Evolutionary conservation across 2,888 invertebrate genomes (phyloP), one percentile per base, ranked within the genome.

Genomic region (Brenthis ino): DNA sequence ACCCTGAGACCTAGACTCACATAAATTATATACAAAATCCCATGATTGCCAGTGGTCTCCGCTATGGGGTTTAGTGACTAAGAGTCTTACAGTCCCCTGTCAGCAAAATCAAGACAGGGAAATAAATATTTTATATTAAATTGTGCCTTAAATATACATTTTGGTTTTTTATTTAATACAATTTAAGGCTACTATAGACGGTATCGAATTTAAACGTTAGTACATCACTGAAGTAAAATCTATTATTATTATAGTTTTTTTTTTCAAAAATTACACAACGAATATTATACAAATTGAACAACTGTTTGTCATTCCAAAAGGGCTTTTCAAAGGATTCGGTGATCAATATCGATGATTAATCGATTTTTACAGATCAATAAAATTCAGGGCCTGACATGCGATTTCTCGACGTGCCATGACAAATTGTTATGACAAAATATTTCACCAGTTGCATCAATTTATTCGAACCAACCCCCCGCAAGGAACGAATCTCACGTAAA

Each of bases 351-450:
- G 84, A 82, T 79, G 82, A 76, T 87, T 91, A 91, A 92, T 93
- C 86, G 86, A 92, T 91, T 82, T 82, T 77, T 70, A 76, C 79
- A 87, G 91, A 91, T 91, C 87, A 90, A 88, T 88, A 87, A 85
- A 88, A 89, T 90, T 88, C 89, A 86, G 76, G 79, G 84, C 80
- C 75, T 92, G 91, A 92, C 87, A 81, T 76, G 88, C 86, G 78
- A 82, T 77, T 88, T 86, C 83, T 74, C 85, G 91, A 91, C 92
- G 88, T 81, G 76, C 84, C 88, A 79, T 92, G 90, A 93, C 93
- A 89, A 93, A 93, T 93, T 92, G 89, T 92, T 91, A 84, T 93
- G 93, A 92, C 93, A 92, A 91, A 92, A 93, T 91, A 93, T 93
- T 93, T 92, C 91, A 93, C 89, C 91, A 91, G 89, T 88, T 89